Base-by-base conservation (phyloP, 2,888 invertebrate genomes). In the Stenotaenia linearis region DNA sequence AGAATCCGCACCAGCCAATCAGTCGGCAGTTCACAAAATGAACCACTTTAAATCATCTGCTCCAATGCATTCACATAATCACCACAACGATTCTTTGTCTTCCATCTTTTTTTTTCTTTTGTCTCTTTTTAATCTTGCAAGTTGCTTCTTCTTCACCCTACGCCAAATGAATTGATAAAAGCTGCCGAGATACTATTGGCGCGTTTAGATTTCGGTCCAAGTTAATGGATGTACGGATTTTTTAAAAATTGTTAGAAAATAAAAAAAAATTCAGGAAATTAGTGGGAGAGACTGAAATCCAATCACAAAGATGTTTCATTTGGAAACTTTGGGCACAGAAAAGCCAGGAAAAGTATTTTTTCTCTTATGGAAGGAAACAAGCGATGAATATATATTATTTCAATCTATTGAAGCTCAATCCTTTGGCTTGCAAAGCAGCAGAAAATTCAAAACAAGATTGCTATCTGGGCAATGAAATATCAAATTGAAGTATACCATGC, bases 31-130 rank as follows among this genome's bases (percentile, higher is more conserved):
- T 61, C 61, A 23, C 61, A 61, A 61, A 61, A 61, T 61, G 61
- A 61, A 61, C 61, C 61, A 61, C 61, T 61, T 61, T 61, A 61
- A 61, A 61, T 61, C 61, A 61, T 61, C 23, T 15, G 61, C 61
- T 61, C 61, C 61, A 61, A 61, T 61, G 61, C 61, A 1, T 61
- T 23, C 28, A 25, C 25, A 61, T 61, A 61, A 61, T 61, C 61
- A 61, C 61, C 23, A 23, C 23, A 28, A 25, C 28, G 25, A 61
- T 61, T 61, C 61, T 61, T 61, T 61, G 61, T 61, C 61, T 61
- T 28, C 23, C 18, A 45, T 45, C 45, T 28, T 25, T 32, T 32
- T 45, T 45, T 28, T 61, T n/a, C n/a, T 61, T 61, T 61, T 23
- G 25, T 61, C 61, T 28, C 25, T 12, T 61, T 61, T 61, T 61